Evolutionary conservation across 1,140 invertebrate species (phyloP).

Genomic region (Whitmania pigra): DNA sequence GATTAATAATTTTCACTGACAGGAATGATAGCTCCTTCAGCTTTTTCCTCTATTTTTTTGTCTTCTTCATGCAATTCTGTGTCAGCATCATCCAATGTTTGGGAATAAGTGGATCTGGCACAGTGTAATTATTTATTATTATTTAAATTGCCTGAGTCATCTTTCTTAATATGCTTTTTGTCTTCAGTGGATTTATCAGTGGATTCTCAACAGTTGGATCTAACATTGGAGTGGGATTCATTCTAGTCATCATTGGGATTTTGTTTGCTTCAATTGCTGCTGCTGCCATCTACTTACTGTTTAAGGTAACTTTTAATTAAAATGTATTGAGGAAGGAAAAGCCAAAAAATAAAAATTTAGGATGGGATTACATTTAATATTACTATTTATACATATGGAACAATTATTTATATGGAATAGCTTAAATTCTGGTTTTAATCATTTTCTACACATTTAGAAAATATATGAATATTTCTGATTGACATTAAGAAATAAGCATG

Average conservation of each 20-base stretch:
- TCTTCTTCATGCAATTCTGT: constrained; percentile 94
- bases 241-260: constrained; percentile 22
- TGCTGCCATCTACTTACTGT: constrained; percentile 14
- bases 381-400: too few species aligned
- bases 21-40: constrained; percentile 86
- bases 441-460: too few species aligned
- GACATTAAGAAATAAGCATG: too few species aligned
- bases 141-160: background rate
- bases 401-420: too few species aligned
- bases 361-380: too few species aligned
- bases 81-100: constrained; percentile 69
- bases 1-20: constrained; percentile 26
- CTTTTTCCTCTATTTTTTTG: constrained; percentile 99
- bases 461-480: too few species aligned
- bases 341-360: too few species aligned
- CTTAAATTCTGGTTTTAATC: too few species aligned
- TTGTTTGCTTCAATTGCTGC: constrained; percentile 19
- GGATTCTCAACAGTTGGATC: constrained; percentile 13
- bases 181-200: constrained; percentile 49
- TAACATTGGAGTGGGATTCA: constrained; percentile 17
- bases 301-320: constrained; percentile 15
- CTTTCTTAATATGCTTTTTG: too few species aligned
- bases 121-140: constrained; percentile 54
- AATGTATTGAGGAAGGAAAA: too few species aligned
- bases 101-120: constrained; percentile 63